These are phyloP conservation scores for Echiichthys vipera DNA, from an alignment of 2,797 vertebrate species.

Conservation along the genomic window DNA sequence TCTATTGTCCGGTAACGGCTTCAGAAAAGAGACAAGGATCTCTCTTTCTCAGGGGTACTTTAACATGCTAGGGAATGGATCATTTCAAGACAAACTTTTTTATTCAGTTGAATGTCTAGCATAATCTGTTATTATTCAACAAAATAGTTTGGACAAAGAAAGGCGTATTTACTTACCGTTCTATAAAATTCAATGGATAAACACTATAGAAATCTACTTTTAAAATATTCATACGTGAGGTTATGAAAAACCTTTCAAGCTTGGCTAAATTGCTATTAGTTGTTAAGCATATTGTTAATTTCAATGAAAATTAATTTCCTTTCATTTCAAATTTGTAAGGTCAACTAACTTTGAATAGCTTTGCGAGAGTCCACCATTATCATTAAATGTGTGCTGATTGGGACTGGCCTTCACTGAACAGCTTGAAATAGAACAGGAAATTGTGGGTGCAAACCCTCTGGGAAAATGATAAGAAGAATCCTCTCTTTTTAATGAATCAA, in stretches of 20 bases:
- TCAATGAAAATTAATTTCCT: conserved; percentile 85
- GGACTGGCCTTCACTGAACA: conserved; percentile 76
- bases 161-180: conserved; percentile 17
- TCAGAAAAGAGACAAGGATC: conserved; percentile 66
- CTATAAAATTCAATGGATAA: conserved; percentile 28
- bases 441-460: conserved; percentile 80
- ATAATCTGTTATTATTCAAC: conserved; percentile 24
- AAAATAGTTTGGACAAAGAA: conserved; percentile 31
- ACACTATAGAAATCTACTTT: conserved; percentile 34
- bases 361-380: conserved; percentile 78
- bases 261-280: conserved; percentile 70
- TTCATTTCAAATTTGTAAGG: conserved; percentile 84
- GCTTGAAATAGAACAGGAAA: conserved; percentile 83
- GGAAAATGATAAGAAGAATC: conserved; percentile 83
- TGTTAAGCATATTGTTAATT: conserved; percentile 82
- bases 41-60: conserved; percentile 41
- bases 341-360: conserved; percentile 85
- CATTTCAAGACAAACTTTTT: not conserved
- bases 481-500: conserved; percentile 86
- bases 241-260: conserved; percentile 71
- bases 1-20: conserved; percentile 77
- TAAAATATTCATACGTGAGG: conserved; percentile 45
- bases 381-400: conserved; percentile 84
- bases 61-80: not conserved
- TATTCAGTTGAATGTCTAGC: conserved; percentile 17